Conservation (phyloP, 2,888 invertebrate species). For the Catocala sponsa region DNA sequence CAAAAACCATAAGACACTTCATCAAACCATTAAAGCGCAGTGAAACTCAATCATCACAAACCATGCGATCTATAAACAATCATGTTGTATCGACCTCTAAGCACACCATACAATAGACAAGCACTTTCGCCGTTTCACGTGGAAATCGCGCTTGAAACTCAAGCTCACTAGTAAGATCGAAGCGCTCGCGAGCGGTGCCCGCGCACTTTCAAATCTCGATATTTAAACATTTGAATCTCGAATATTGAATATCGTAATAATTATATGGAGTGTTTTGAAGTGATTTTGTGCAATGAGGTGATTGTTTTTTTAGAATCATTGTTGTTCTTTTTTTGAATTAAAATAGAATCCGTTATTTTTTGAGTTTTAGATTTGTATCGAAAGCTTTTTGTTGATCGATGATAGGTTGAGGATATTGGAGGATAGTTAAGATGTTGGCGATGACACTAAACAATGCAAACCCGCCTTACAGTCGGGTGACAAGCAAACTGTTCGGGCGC, state of each 20-base stretch:
- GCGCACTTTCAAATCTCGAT: constrained; percentile 55
- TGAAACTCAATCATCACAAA: constrained; percentile 22
- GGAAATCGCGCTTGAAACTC: constrained; percentile 67
- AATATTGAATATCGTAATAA: constrained; percentile 16
- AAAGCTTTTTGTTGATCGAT: constrained; percentile 23
- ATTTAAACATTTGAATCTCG: constrained; percentile 14
- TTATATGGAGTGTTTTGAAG: constrained; percentile 34
- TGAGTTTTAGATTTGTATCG: constrained; percentile 17
- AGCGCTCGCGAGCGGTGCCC: constrained; percentile 57
- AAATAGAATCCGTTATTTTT: constrained; percentile 14
- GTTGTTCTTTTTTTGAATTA: constrained; percentile 7
- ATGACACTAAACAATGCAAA: constrained; percentile 76
- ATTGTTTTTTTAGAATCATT: constrained; percentile 16
- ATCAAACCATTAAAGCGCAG: constrained; percentile 6
- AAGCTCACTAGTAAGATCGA: constrained; percentile 72
- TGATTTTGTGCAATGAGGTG: constrained; percentile 48
- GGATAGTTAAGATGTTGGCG: constrained; percentile 28
- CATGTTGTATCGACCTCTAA: constrained; percentile 32
- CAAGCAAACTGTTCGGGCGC: constrained; percentile 79
- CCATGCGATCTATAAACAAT: constrained; percentile 26
- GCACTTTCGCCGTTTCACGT: constrained; percentile 80
- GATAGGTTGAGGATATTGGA: constrained; percentile 13
- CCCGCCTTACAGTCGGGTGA: constrained; percentile 72
- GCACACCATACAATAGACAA: constrained; percentile 34
- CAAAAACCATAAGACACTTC: too few relatives aligned